Conservation (phyloP, 2,113 vertebrate species). For the Hystrix brachyura region DNA sequence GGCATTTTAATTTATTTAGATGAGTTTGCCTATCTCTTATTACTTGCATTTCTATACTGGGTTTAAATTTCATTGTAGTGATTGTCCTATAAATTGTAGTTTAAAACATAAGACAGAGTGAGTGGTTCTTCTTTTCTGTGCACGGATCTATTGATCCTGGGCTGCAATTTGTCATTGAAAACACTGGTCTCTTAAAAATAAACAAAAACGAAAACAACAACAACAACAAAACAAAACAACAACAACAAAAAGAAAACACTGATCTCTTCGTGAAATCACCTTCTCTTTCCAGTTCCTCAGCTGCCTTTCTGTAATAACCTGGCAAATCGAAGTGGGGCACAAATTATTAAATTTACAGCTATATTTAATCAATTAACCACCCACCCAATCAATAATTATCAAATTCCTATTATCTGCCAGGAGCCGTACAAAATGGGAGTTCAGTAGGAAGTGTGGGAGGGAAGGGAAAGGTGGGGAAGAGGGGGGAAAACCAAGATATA, state of each 20-base stretch:
- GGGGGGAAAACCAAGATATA: too few species aligned
- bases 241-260: neutral
- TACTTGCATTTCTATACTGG: neutral
- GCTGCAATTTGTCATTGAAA: conserved; percentile 26
- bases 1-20: conserved; percentile 44
- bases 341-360: neutral
- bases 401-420: neutral
- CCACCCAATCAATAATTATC: neutral
- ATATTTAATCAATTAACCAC: neutral
- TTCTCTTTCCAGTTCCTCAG: neutral
- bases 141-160: neutral
- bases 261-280: neutral
- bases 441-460: neutral
- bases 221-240: too few species aligned
- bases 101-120: conserved; percentile 9
- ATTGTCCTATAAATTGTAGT: neutral
- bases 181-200: neutral
- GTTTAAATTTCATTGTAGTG: conserved; percentile 44
- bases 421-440: neutral
- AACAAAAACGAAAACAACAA: too few species aligned
- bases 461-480: too few species aligned
- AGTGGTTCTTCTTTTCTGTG: neutral
- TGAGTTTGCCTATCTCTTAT: conserved; percentile 5
- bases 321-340: neutral
- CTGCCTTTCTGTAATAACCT: neutral